Evolutionary conservation across 1,140 invertebrate species (phyloP).

Genomic region (Choristoneura fumiferana): DNA sequence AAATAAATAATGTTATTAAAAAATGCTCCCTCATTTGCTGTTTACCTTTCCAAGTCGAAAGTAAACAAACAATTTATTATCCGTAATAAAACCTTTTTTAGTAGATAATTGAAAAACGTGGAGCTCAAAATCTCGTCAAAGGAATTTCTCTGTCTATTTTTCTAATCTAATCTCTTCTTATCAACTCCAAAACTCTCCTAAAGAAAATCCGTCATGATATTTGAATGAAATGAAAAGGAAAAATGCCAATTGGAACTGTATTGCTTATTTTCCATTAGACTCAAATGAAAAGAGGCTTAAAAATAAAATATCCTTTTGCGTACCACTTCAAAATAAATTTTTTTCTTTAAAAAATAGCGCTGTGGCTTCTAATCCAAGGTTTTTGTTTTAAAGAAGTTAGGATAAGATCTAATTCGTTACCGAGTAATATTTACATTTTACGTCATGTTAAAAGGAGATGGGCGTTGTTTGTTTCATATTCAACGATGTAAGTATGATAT

Average conservation of each 20-base stretch:
- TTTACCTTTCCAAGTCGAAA: too few species aligned
- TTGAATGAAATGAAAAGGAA: constrained; percentile 3
- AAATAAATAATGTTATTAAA: too few species aligned
- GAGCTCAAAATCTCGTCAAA: background rate
- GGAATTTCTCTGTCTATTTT: constrained; percentile 6
- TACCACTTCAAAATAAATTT: constrained; percentile 8
- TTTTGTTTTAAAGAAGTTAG: too few species aligned
- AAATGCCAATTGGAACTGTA: constrained; percentile 15
- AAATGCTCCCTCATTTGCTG: too few species aligned
- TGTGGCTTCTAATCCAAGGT: too few species aligned
- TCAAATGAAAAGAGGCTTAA: constrained; percentile 16
- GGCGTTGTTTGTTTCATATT: too few species aligned
- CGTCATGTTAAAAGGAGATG: too few species aligned
- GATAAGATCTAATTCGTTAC: too few species aligned
- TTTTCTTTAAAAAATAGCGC: background rate
- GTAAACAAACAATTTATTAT: background rate
- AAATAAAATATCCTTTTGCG: constrained; percentile 8
- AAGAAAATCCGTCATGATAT: constrained; percentile 13
- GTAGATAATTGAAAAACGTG: constrained; percentile 6
- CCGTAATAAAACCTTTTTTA: constrained; percentile 5
- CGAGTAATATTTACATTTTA: too few species aligned
- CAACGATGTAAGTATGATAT: too few species aligned
- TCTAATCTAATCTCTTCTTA: constrained; percentile 5
- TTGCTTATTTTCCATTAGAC: constrained; percentile 14
- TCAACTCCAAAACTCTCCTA: background rate